Percentiles rank a stretch among this genome's conserved stretches.
phyloP scores from a whole-genome alignment of 2,888 invertebrate species.

The Tetranychus truncatus region DNA sequence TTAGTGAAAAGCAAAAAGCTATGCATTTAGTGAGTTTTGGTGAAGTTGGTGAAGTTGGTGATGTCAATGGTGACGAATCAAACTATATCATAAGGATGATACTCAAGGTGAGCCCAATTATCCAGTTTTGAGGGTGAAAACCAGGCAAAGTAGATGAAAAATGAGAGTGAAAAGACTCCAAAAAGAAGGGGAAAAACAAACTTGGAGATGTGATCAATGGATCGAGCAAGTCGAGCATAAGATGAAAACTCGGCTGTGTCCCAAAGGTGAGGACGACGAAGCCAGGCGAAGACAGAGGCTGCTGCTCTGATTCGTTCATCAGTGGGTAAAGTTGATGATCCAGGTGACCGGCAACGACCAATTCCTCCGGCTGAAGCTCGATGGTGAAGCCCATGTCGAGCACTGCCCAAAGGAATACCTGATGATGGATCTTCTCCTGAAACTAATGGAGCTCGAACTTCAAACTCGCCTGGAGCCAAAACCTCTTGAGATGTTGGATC shows the following conservation, averaged over 20 bases:
- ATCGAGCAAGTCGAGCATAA: constrained; percentile 59
- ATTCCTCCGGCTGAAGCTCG: neutral
- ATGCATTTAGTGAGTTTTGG: no score
- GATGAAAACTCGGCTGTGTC: constrained; percentile 34
- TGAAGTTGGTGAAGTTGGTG: no score
- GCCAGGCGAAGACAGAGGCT: constrained; percentile 31
- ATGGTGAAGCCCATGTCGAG: neutral
- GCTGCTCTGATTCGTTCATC: constrained; percentile 22
- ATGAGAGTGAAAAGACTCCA: constrained; percentile 78
- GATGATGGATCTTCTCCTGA: constrained; percentile 17
- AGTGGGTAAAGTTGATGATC: neutral
- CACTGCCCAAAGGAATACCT: neutral
- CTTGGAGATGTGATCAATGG: constrained; percentile 79
- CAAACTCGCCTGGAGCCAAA: constrained; percentile 9
- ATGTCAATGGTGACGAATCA: no score
- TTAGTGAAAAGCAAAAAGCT: no score
- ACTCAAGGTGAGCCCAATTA: constrained; percentile 24
- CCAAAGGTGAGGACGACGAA: constrained; percentile 71
- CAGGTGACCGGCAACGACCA: constrained; percentile 7
- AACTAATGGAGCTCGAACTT: constrained; percentile 15
- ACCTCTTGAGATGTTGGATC: constrained; percentile 5
- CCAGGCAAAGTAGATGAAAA: constrained; percentile 47
- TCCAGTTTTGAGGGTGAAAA: constrained; percentile 26
- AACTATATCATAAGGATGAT: constrained; percentile 8
- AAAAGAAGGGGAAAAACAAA: constrained; percentile 83